phyloP scores from a whole-genome alignment of 2,797 vertebrate species.

The Gymnoscopelus microlampas region DNA sequence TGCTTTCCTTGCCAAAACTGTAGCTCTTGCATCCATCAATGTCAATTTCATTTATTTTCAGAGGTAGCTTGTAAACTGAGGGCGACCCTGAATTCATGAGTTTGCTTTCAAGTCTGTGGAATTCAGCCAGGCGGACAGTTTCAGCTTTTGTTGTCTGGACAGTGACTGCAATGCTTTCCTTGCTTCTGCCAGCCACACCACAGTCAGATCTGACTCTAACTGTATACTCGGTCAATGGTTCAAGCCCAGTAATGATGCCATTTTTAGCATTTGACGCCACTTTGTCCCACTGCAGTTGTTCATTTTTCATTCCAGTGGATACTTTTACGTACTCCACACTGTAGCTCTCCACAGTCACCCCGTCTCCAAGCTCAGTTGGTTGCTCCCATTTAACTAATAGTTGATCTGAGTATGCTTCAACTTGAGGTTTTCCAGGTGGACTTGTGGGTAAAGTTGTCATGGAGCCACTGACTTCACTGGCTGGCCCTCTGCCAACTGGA shows the following conservation, averaged over 20 bases:
- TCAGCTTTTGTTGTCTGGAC: conserved; percentile 19
- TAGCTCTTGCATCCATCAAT: conserved; percentile 15
- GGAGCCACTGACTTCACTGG: conserved; percentile 8
- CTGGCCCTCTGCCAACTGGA: conserved; percentile 43
- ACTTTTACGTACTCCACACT: conserved; percentile 31
- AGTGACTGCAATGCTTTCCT: conserved; percentile 16
- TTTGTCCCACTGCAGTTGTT: conserved; percentile 40
- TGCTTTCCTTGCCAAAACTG: conserved; percentile 19
- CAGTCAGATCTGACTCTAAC: conserved; percentile 57
- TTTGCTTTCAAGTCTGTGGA: conserved; percentile 23
- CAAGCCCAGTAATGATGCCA: conserved; percentile 34
- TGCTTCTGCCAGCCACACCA: conserved; percentile 48
- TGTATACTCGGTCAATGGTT: conserved; percentile 30
- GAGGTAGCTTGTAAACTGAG: conserved; percentile 29
- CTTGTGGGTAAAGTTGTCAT: conserved; percentile 44
- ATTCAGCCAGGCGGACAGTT: conserved; percentile 9
- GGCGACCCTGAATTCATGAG: not conserved
- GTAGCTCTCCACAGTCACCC: conserved; percentile 31
- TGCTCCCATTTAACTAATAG: conserved; percentile 45
- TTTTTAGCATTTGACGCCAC: not conserved
- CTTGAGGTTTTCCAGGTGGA: conserved; percentile 40
- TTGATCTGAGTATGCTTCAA: conserved; percentile 20
- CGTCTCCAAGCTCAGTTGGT: conserved; percentile 41
- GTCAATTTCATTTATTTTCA: conserved; percentile 27
- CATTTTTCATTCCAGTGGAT: not conserved